These are phyloP conservation scores for Myotis lucifugus DNA, from an alignment of 2,113 vertebrate species.

Conservation along the genomic window DNA sequence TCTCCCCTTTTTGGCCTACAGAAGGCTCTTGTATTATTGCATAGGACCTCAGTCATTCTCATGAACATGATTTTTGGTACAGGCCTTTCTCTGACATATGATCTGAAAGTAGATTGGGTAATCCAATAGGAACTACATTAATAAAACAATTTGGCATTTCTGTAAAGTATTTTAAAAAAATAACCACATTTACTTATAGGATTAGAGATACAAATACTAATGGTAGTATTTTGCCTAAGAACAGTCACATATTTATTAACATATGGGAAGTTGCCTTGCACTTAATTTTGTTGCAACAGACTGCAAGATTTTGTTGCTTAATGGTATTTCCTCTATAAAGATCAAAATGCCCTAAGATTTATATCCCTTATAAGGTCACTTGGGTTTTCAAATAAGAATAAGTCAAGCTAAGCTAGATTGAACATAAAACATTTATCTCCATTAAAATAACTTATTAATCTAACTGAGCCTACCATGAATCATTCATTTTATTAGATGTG, in stretches of 20 bases:
- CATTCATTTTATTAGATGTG: slow-evolving; percentile 18
- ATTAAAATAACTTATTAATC: slow-evolving; percentile 22
- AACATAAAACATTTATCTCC: slow-evolving; percentile 40
- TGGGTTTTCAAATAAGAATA: slow-evolving; percentile 55
- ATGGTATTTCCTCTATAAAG: background rate
- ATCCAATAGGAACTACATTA: background rate
- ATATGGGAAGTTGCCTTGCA: background rate
- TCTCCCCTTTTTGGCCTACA: background rate
- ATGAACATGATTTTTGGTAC: slow-evolving; percentile 20
- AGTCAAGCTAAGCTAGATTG: background rate
- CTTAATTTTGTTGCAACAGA: slow-evolving; percentile 48
- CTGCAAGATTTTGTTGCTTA: slow-evolving; percentile 19
- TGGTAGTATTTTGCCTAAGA: slow-evolving; percentile 56
- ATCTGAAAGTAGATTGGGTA: slow-evolving; percentile 32
- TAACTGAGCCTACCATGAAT: background rate
- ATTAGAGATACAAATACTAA: slow-evolving; percentile 35
- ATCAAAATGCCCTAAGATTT: slow-evolving; percentile 38
- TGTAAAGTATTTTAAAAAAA: slow-evolving; percentile 47
- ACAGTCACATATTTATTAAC: slow-evolving; percentile 34
- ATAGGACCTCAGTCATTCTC: slow-evolving; percentile 38
- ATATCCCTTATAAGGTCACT: slow-evolving; percentile 35
- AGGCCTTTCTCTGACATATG: background rate
- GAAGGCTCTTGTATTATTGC: background rate
- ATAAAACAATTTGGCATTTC: slow-evolving; percentile 41
- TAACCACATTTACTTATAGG: background rate